Conservation (phyloP, 1,140 invertebrate genomes). For the Leucophenga varia region DNA sequence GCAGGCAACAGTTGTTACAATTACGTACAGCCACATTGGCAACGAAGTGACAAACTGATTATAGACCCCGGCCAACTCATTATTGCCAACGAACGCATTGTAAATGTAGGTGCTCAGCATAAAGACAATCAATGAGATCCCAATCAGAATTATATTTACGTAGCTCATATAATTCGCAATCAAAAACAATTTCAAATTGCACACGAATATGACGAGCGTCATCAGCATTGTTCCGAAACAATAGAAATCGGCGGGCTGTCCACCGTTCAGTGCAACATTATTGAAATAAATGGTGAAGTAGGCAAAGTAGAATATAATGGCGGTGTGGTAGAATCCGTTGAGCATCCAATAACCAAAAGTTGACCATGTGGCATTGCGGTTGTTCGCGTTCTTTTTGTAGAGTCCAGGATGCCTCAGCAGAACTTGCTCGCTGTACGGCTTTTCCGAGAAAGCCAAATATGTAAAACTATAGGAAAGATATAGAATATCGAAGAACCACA, state of each 20-base stretch:
- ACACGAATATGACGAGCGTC: conserved; percentile 57
- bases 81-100: conserved; percentile 60
- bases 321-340: conserved; percentile 60
- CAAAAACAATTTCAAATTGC: conserved; percentile 64
- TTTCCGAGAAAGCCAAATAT: conserved; percentile 69
- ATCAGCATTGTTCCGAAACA: conserved; percentile 59
- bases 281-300: conserved; percentile 45
- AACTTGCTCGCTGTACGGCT: conserved; percentile 62
- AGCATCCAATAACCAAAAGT: conserved; percentile 67
- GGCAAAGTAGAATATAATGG: conserved; percentile 58
- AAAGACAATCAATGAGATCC: conserved; percentile 63
- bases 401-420: conserved; percentile 67
- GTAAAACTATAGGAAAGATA: conserved; percentile 73
- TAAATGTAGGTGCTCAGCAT: conserved; percentile 61
- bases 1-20: conserved; percentile 60
- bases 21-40: conserved; percentile 64
- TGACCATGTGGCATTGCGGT: conserved; percentile 63
- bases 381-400: conserved; percentile 67
- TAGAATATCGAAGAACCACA: conserved; percentile 73
- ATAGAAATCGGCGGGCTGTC: conserved; percentile 54
- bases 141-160: conserved; percentile 60
- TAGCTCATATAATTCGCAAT: conserved; percentile 66
- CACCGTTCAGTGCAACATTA: conserved; percentile 52
- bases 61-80: conserved; percentile 65
- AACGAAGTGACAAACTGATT: conserved; percentile 61